These are phyloP conservation scores for Phaedon cochleariae DNA, from an alignment of 2,888 invertebrate genomes.

Conservation along the genomic window DNA sequence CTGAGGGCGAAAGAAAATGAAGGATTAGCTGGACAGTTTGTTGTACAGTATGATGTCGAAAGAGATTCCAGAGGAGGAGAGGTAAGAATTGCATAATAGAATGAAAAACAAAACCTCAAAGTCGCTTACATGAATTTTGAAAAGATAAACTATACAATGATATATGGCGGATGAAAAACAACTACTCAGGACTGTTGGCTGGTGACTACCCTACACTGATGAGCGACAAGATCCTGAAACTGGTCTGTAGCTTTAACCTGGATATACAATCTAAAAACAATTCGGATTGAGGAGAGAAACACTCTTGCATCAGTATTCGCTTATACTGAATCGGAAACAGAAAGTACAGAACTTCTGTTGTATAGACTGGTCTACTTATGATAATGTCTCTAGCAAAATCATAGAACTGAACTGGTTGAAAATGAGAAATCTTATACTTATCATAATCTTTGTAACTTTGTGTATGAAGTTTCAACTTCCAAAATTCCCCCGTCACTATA, in stretches of 20 bases:
- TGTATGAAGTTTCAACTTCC: background rate
- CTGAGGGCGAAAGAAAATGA: constrained; percentile 55
- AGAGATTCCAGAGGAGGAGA: constrained; percentile 68
- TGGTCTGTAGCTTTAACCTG: no score
- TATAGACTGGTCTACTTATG: constrained; percentile 13
- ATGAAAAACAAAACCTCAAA: no score
- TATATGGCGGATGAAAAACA: no score
- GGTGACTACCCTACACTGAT: no score
- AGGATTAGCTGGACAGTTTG: constrained; percentile 71
- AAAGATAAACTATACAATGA: no score
- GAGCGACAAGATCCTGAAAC: no score
- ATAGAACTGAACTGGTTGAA: constrained; percentile 15
- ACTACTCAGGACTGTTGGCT: no score
- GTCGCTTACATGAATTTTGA: no score
- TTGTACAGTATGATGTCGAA: constrained; percentile 75
- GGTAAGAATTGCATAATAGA: constrained; percentile 51
- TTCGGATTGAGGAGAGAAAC: no score
- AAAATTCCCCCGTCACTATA: background rate
- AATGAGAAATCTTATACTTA: constrained; percentile 10
- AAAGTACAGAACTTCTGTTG: constrained; percentile 16
- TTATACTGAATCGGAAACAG: constrained; percentile 11
- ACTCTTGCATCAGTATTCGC: no score
- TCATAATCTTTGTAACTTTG: background rate
- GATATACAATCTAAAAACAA: no score
- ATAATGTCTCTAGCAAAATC: constrained; percentile 16